These are phyloP conservation scores for Tetragnatha montana DNA, from an alignment of 2,888 invertebrate genomes.

Conservation along the genomic window DNA sequence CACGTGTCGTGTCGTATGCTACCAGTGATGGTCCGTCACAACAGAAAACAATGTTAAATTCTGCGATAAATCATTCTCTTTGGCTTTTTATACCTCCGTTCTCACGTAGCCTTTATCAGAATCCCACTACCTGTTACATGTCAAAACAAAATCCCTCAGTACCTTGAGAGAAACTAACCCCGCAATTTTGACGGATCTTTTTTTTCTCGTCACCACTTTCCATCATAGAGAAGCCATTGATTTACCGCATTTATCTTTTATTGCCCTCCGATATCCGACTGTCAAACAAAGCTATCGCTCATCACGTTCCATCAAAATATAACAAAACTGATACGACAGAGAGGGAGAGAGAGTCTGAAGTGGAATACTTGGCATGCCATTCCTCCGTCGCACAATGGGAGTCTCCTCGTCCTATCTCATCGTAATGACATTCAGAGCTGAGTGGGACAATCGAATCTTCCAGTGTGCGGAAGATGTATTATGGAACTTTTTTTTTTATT, in stretches of 20 bases:
- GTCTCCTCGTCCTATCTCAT: background rate
- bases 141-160: no score
- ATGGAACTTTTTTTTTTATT: constrained; percentile 4
- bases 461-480: constrained; percentile 1
- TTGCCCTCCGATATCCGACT: constrained; percentile 27
- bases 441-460: constrained; percentile 27
- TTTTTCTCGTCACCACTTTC: background rate
- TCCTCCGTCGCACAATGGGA: constrained; percentile 4
- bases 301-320: constrained; percentile 8
- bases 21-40: no score
- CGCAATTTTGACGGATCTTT: no score
- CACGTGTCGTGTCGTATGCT: no score
- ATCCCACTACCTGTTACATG: no score
- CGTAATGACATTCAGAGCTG: constrained; percentile 18
- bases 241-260: constrained; percentile 8
- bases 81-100: no score
- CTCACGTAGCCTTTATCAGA: no score
- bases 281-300: constrained; percentile 42
- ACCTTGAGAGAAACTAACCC: no score
- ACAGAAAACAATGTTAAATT: no score
- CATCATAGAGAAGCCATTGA: constrained; percentile 28
- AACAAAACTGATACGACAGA: constrained; percentile 7
- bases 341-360: background rate
- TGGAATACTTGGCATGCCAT: constrained; percentile 40
- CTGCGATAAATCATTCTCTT: no score